Percentiles rank a stretch among this genome's conserved stretches.
Conservation (phyloP, 2,797 vertebrate genomes). For the Alcedo atthis region DNA sequence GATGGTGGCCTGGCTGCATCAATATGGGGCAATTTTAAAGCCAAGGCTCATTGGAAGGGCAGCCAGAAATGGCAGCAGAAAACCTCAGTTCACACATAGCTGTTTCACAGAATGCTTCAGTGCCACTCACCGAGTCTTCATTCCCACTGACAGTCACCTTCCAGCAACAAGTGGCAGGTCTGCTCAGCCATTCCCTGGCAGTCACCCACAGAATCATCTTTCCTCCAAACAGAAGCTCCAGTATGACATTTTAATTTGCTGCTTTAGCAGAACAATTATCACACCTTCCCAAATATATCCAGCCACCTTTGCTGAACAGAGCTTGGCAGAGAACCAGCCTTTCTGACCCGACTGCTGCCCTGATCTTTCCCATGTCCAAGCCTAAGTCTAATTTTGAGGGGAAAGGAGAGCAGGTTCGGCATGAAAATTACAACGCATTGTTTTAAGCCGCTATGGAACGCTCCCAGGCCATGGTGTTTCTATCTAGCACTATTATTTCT, state of each 20-base stretch:
- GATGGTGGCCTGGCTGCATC: not conserved
- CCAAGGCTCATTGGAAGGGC: not conserved
- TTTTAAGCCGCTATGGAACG: not conserved
- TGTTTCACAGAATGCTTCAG: not conserved
- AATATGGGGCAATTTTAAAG: not conserved
- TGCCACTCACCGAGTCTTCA: not conserved
- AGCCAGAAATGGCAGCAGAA: not conserved
- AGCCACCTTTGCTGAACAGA: not conserved
- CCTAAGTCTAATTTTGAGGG: not conserved
- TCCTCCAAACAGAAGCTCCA: not conserved
- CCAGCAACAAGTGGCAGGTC: constrained; percentile 65
- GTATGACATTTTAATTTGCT: not conserved
- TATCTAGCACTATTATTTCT: not conserved
- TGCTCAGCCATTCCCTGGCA: not conserved
- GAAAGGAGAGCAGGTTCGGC: not conserved
- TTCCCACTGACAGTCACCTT: not conserved
- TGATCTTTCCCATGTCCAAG: not conserved
- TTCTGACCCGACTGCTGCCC: not conserved
- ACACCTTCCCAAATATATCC: not conserved
- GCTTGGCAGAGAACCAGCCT: not conserved
- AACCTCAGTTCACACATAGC: not conserved
- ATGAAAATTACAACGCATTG: not conserved
- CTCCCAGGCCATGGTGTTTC: not conserved
- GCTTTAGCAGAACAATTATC: not conserved
- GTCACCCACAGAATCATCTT: not conserved